Percentiles rank a stretch among this genome's conserved stretches.
These are phyloP conservation scores for Galemys pyrenaicus DNA, from an alignment of 2,113 vertebrate species.

Conservation along the genomic window DNA sequence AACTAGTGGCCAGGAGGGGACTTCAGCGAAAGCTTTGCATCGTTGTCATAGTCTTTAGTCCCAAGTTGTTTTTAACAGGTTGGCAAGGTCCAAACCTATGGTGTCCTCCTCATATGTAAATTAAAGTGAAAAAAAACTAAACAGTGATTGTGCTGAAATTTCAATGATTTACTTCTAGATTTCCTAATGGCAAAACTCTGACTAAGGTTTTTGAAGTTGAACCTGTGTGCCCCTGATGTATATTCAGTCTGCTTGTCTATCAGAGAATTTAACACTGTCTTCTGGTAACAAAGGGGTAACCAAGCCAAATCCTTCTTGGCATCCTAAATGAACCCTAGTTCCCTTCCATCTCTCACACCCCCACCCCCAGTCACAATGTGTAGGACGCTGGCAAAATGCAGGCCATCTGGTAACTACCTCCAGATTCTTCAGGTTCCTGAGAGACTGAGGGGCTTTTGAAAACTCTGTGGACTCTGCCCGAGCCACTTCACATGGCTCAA, in stretches of 20 bases:
- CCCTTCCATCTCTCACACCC: not conserved
- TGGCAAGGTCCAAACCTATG: not conserved
- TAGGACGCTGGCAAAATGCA: not conserved
- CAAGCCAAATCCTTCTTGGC: not conserved
- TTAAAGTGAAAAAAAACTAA: constrained; percentile 37
- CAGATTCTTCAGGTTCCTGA: not conserved
- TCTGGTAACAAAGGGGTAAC: not conserved
- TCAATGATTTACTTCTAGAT: not conserved
- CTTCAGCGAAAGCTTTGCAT: not conserved
- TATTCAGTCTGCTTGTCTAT: not conserved
- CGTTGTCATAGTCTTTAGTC: not conserved
- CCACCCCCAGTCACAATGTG: not conserved
- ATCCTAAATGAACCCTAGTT: not conserved
- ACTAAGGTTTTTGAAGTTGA: not conserved
- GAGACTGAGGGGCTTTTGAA: not conserved
- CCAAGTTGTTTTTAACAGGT: not conserved
- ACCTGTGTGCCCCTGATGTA: not conserved
- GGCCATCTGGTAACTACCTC: not conserved
- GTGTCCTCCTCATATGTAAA: not conserved
- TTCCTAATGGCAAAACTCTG: constrained; percentile 13
- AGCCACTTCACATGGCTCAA: not conserved
- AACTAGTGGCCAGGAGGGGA: not conserved
- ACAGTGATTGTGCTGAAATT: constrained; percentile 2
- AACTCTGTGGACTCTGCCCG: not conserved
- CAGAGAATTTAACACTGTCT: not conserved